Conservation (phyloP, 2,888 invertebrate species). For the Agonopterix heracliana region DNA sequence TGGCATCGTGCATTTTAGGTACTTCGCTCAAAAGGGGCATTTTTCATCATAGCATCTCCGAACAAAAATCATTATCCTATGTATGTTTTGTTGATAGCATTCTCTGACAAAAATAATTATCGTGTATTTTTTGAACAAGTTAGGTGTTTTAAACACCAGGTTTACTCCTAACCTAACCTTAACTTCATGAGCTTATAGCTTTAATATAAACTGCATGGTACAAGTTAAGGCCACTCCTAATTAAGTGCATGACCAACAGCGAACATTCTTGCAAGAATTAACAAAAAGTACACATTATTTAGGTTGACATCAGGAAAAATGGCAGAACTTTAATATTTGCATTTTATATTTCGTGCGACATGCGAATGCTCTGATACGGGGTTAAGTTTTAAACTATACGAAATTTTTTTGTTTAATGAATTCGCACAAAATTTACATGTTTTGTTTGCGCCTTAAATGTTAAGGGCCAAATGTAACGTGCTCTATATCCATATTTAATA, state of each 20-base stretch:
- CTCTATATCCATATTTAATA: conserved; percentile 10
- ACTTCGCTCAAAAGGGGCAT: too few relatives aligned
- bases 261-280: background rate
- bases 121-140: too few relatives aligned
- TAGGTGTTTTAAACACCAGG: too few relatives aligned
- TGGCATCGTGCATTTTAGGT: too few relatives aligned
- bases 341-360: conserved; percentile 59
- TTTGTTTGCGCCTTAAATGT: conserved; percentile 21
- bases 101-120: too few relatives aligned
- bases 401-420: conserved; percentile 65
- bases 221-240: conserved; percentile 1
- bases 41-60: too few relatives aligned
- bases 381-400: conserved; percentile 39
- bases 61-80: too few relatives aligned
- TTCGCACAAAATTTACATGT: conserved; percentile 52
- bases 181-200: too few relatives aligned
- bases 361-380: conserved; percentile 52
- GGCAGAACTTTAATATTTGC: conserved; percentile 48
- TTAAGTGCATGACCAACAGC: conserved; percentile 2
- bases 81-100: too few relatives aligned
- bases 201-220: too few relatives aligned
- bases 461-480: conserved; percentile 8
- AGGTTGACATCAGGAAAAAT: conserved; percentile 48
- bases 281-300: conserved; percentile 4
- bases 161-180: too few relatives aligned